Base-by-base conservation (phyloP, 2,797 vertebrate species). In the Hydrolagus colliei region DNA sequence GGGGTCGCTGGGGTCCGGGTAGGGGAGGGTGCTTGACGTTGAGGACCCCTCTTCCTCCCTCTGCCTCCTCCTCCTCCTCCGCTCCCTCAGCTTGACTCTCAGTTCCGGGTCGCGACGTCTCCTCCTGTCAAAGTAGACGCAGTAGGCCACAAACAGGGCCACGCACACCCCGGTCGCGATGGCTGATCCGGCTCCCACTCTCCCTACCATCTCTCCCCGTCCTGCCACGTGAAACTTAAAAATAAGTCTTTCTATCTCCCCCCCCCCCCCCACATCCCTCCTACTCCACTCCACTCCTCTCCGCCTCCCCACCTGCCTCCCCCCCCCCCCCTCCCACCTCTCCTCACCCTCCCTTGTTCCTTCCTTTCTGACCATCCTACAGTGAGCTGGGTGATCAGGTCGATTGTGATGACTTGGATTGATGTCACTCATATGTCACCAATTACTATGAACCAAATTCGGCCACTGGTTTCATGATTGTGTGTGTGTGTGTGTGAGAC, bases 1-100 rank as follows among this genome's bases (percentile, higher is more conserved):
- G 0, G 96, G 93, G 89, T 99, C 97, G 90, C 98, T 98, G 88
- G 98, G 89, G 87, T 99, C 97, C 9, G 97, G 97, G 10, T 99
- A 91, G 22, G 2, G 0, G 62, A n/a, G 10, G 1, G 14, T 63
- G 0, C 5, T 14, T n/a, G 14, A 14, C 2, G 27, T 18, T 12
- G 78, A n/a, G 12, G 4, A 12, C 14, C 22, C 4, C 62, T 80
- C 61, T 63, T 35, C 32, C 78, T 63, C 63, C 59, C 59, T 80
- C 32, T 73, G 61, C 62, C 65, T 22, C 35, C 62, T 73, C n/a
- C 18, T 65, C 78, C 78, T 79, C 59, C 59, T 80, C 32, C 86
- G 22, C 62, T 82, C 61, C 67, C 62, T 73, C 1, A 86, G 86
- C 20, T 62, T 82, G 16, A 79, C 65, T 59, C 67, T 86, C 11